Percentiles rank a stretch among this genome's conserved stretches.
These are phyloP conservation scores for Paraescarpia echinospica DNA, from an alignment of 1,140 invertebrate species.

Conservation along the genomic window DNA sequence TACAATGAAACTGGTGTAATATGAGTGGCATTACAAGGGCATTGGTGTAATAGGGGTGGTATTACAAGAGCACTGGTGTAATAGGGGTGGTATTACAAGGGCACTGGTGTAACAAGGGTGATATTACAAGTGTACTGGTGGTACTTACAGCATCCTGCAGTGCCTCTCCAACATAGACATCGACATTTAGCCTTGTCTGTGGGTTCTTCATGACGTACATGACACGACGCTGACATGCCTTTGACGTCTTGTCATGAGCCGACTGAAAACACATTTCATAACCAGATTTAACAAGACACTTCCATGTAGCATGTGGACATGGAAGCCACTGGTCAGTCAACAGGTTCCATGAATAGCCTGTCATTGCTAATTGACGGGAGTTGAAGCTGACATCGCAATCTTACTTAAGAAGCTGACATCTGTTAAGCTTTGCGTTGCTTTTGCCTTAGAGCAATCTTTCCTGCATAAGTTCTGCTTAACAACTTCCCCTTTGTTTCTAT, in stretches of 20 bases:
- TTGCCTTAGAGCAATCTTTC: too few species aligned
- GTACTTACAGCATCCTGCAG: slow-evolving; percentile 51
- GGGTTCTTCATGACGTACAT: slow-evolving; percentile 67
- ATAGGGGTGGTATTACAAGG: not conserved
- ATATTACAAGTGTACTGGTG: not conserved
- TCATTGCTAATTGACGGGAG: too few species aligned
- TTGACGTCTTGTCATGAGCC: slow-evolving; percentile 70
- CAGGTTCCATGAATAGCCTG: too few species aligned
- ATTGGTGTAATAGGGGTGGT: not conserved
- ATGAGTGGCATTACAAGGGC: too few species aligned
- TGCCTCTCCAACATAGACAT: slow-evolving; percentile 66
- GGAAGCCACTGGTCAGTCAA: too few species aligned
- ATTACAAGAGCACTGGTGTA: not conserved
- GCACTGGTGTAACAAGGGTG: not conserved
- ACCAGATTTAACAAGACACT: not conserved
- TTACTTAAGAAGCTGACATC: too few species aligned
- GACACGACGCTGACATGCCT: slow-evolving; percentile 69
- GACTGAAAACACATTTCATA: slow-evolving; percentile 31
- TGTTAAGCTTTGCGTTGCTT: too few species aligned
- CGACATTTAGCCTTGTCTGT: slow-evolving; percentile 63
- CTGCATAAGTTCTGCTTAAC: too few species aligned
- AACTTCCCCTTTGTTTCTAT: too few species aligned
- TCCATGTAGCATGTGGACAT: too few species aligned
- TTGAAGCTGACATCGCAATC: too few species aligned
- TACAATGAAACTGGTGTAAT: too few species aligned